Evolutionary conservation across 2,113 vertebrate genomes (phyloP), one percentile per base, ranked within the genome.

Genomic region (Aleadryas rufinucha): DNA sequence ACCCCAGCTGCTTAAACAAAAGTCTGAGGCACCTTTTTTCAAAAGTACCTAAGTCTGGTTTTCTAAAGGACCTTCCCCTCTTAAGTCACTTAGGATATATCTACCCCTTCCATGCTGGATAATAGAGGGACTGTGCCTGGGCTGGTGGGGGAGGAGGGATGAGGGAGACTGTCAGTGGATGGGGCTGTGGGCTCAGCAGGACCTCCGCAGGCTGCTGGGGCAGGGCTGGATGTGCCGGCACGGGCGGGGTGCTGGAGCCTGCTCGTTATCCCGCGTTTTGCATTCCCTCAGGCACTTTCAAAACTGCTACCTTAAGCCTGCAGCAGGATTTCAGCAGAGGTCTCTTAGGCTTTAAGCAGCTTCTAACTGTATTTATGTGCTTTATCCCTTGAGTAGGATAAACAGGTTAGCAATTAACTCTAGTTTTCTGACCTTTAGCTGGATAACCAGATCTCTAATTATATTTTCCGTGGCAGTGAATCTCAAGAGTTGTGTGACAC

Each of bases 331-430:
- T 91, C 93, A 90, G 75, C 88, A 84, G 89, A 94, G 61, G 72
- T 94, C 86, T 93, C 94, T 70, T 28, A 96, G 80, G 78, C 94
- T 96, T 96, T 95, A 90, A 91, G 94, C 81, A 57, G 88, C 80
- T 96, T 96, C 92, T 93, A 91, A 93, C 93, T 91, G 94, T 96
- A 96, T 97, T 96, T 97, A 95, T 71, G 70, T 84, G 86, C 88
- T 96, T 93, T 84, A 89, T 97, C 97, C 95, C 97, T 77, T 84
- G 97, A 97, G 97, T 84, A 94, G 94, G 90, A 97, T 97, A 97
- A 97, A 97, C 95, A 96, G 95, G 96, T 97, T 97, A 97, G 94
- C 92, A 97, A 97, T 97, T 97, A 97, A 96, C 97, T 94, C 91
- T 87, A 84, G 90, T 96, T 94, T 93, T 86, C 91, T 96, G 97